A percentile compares a stretch with the other conserved stretches of the same genome.
Evolutionary conservation across 2,888 invertebrate species (phyloP).

Genomic region (Noctua comes): DNA sequence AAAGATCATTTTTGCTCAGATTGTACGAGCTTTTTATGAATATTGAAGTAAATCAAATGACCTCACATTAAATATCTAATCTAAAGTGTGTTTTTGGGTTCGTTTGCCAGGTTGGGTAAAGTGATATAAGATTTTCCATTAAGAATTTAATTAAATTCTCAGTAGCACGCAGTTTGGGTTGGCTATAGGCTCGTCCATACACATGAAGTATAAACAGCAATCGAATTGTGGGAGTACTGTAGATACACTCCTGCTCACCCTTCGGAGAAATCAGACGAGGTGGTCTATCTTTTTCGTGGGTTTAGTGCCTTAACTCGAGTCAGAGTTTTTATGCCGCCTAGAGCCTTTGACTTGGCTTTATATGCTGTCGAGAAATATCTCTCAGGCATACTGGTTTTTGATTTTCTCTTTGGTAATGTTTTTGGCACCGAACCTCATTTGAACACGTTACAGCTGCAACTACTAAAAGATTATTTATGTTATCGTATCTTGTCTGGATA

Average conservation of each 20-base stretch:
- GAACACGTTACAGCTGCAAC: not conserved
- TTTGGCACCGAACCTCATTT: not conserved
- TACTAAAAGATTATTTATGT: not conserved
- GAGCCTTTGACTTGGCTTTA: too few relatives aligned
- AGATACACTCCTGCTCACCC: not conserved
- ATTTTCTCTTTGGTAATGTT: not conserved
- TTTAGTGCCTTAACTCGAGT: too few relatives aligned
- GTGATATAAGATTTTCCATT: not conserved
- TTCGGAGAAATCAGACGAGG: not conserved
- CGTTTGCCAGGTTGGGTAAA: not conserved
- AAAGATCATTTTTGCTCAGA: too few relatives aligned
- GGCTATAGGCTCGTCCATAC: not conserved
- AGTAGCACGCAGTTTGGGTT: not conserved
- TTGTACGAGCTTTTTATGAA: not conserved
- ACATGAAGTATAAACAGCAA: not conserved
- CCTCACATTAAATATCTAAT: not conserved
- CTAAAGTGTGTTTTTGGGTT: not conserved
- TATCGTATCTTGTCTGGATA: not conserved
- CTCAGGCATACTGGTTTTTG: too few relatives aligned
- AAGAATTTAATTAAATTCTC: not conserved
- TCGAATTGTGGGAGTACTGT: not conserved
- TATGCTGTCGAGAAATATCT: too few relatives aligned
- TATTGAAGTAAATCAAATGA: not conserved
- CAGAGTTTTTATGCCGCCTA: too few relatives aligned
- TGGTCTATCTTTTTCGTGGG: too few relatives aligned